Evolutionary conservation across 2,888 invertebrate genomes (phyloP), one percentile per base, ranked within the genome.

Genomic region (Dorcus hopei): DNA sequence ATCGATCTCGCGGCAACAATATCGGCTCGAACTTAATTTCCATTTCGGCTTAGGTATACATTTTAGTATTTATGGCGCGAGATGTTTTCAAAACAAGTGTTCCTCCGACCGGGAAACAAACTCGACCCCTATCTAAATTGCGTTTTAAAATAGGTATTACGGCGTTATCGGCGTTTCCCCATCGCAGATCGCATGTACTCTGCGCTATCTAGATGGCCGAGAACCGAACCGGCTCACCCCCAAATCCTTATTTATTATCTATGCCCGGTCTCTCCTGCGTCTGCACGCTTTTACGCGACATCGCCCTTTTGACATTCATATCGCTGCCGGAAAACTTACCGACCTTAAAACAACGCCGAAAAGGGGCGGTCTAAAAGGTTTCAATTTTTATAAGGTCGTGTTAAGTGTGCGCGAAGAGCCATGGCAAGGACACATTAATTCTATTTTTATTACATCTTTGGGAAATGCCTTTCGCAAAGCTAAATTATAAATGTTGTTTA

Each of bases 171-270:
- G 41, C 52, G 43, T 42, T 52, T 40, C 49, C 41, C 49, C 11
- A 54, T 49, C 53, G 42, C 19, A 48, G 42, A 49, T 53, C 41
- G 38, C 53, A 52, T 49, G 57, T 54, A 42, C 41, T 49, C 41
- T 43, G 16, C 47, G 47, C 49, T 57, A 57, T 57, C 57, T 48
- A 39, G 57, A 57, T 55, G 42, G 52, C 54, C 59, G 43, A 59
- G 54, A 55, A 52, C 54, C 55, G 48, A 57, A 54, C 53, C 52
- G 41, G 48, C 23, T 43, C 49, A 47, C 14, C 50, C 54, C 48
- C 16, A 57, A 62, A 59, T 62, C 59, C 57, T 57, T 62, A 62
- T 60, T 62, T 62, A 62, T 60, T 59, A 60, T 60, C 62, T 59
- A 57, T 57, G 54, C 59, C 54, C 55, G 57, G 51, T 49, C 57